These are phyloP conservation scores for Melanotaenia duboulayi DNA, from an alignment of 2,113 vertebrate genomes.

Conservation along the genomic window DNA sequence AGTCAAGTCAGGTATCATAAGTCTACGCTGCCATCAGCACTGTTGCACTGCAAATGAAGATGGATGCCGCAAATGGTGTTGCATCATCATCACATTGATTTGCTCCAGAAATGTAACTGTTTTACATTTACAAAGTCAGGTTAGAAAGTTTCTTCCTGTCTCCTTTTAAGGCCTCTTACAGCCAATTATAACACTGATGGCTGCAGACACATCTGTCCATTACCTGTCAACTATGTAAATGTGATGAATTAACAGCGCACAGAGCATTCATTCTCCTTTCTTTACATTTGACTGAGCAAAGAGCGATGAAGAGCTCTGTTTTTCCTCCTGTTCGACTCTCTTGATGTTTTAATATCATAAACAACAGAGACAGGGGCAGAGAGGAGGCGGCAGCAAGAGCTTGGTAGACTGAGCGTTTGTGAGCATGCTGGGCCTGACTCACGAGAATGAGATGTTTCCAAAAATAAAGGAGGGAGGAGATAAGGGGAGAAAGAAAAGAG, in stretches of 20 bases:
- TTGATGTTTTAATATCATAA: constrained; percentile 55
- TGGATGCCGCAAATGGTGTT: constrained; percentile 45
- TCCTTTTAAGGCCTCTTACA: constrained; percentile 23
- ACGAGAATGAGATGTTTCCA: constrained; percentile 79
- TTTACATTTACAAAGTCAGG: constrained; percentile 29
- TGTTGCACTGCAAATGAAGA: constrained; percentile 54
- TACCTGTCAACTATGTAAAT: constrained; percentile 49
- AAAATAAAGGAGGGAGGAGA: constrained; percentile 69
- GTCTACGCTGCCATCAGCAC: constrained; percentile 47
- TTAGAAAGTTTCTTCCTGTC: constrained; percentile 38
- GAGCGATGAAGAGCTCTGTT: constrained; percentile 10
- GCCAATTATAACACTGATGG: constrained; percentile 19
- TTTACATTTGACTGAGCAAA: constrained; percentile 4
- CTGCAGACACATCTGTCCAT: constrained; percentile 41
- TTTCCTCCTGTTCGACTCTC: constrained; percentile 21
- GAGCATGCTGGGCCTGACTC: constrained; percentile 71
- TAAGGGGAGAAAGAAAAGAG: constrained; percentile 17
- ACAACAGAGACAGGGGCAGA: constrained; percentile 37
- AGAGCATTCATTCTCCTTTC: constrained; percentile 6
- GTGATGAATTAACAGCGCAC: constrained; percentile 26
- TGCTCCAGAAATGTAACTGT: constrained; percentile 19
- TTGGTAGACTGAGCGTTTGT: constrained; percentile 63
- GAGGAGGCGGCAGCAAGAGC: constrained; percentile 39
- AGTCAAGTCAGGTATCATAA: constrained; percentile 52
- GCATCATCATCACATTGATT: constrained; percentile 47